phyloP scores from a whole-genome alignment of 2,113 vertebrate genomes.

The Potamarius usumacintae region DNA sequence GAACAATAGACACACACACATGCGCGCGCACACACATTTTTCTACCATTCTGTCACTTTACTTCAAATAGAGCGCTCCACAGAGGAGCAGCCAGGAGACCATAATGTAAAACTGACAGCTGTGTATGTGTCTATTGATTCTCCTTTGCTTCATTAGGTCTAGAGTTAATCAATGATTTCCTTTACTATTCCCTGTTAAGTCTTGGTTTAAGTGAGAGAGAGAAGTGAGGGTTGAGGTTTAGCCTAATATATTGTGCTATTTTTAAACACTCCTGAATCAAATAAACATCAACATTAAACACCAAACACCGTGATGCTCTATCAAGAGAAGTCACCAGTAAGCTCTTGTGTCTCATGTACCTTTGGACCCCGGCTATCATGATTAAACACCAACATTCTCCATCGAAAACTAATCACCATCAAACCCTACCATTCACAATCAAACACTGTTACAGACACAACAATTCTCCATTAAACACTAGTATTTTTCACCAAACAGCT shows the following conservation, averaged over 20 bases:
- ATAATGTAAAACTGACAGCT: constrained; percentile 25
- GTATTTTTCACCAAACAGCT: neutral
- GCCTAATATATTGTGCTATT: constrained; percentile 32
- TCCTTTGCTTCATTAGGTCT: constrained; percentile 50
- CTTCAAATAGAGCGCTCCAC: constrained; percentile 25
- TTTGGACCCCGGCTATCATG: neutral
- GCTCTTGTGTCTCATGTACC: neutral
- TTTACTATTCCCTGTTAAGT: constrained; percentile 48
- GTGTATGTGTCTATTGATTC: constrained; percentile 39
- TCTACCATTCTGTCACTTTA: constrained; percentile 22
- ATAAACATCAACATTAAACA: neutral
- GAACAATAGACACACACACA: neutral
- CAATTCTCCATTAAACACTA: neutral
- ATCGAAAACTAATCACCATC: neutral
- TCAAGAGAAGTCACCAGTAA: neutral
- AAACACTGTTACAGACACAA: neutral
- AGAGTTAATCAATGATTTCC: constrained; percentile 52
- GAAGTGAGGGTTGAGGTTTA: neutral
- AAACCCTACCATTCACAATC: neutral
- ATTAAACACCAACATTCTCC: neutral
- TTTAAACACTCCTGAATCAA: neutral
- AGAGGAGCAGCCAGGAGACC: constrained; percentile 13
- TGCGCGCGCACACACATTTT: constrained; percentile 14
- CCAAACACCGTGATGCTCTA: neutral
- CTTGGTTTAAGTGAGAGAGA: neutral